Base-by-base conservation (phyloP, 2,888 invertebrate genomes). In the Lepetodrilus schrolli region DNA sequence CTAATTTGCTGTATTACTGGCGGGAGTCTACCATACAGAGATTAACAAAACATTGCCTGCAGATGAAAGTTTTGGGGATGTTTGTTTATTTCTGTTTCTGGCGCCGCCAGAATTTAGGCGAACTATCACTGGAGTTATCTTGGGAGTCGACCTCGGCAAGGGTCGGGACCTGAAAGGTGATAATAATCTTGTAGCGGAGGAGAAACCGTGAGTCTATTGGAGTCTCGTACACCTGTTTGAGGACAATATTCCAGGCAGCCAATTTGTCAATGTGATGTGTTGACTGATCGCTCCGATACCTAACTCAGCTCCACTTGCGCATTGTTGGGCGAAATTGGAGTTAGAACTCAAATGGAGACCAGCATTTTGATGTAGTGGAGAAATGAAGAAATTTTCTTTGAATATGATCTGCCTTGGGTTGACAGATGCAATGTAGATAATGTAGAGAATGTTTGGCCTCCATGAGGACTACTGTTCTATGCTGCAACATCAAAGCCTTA, bases 81-180 rank as follows among this genome's bases (percentile, higher is more conserved):
- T 70, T 70, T 70, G 70, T 70, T 70, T 70, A 70, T 70, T 70
- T 70, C 50, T 70, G 47, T 50, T 50, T 34, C 48, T 49, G 70
- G 70, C 70, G 70, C 70, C 70, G 50, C 36, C 20, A 70, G 70
- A 70, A 70, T 70, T 70, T 70, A 20, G 70, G 47, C 10, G 49
- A 70, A 47, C 68, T 70, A 48, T 50, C 47, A 50, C n/a, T 49
- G 37, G 70, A 49, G 37, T 70, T 23, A 70, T 70, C 48, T 17
- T n/a, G 70, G 49, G 70, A 49, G 49, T 26, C 50, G 70, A 70
- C 70, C 70, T 47, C 30, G 50, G 26, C 49, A 34, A 48, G 47
- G 68, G 68, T 47, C 68, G 20, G 21, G 43, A 68, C 68, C 68
- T 47, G 23, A 26, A 68, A 30, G 26, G 20, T 21, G 68, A 68